Evolutionary conservation across 2,888 invertebrate genomes (phyloP).

Genomic region (Danaus chrysippus): DNA sequence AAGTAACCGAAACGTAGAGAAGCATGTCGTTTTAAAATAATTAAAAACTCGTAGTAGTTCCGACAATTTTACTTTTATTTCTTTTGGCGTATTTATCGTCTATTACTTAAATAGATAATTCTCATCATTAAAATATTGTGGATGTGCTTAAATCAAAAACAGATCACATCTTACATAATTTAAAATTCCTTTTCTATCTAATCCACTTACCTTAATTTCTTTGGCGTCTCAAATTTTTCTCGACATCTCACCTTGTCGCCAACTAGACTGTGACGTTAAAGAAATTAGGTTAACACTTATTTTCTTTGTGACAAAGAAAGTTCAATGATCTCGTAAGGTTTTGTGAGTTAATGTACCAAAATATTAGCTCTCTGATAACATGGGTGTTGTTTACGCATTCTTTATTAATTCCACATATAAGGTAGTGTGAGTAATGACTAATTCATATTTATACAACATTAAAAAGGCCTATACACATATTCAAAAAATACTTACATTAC

Average conservation of each 20-base stretch:
- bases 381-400: neutral
- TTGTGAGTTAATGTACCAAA: conserved; percentile 26
- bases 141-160: neutral
- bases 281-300: conserved; percentile 66
- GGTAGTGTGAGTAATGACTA: too few relatives aligned
- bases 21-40: too few relatives aligned
- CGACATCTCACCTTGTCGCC: conserved; percentile 45
- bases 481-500: too few relatives aligned
- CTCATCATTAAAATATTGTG: too few relatives aligned
- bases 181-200: neutral
- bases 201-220: conserved; percentile 13
- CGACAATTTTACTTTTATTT: too few relatives aligned
- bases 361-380: neutral
- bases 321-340: conserved; percentile 30
- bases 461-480: too few relatives aligned
- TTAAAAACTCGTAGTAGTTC: too few relatives aligned
- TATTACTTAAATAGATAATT: too few relatives aligned
- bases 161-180: neutral
- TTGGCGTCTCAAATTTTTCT: conserved; percentile 24
- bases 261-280: conserved; percentile 71
- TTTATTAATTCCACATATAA: neutral
- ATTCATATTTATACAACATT: too few relatives aligned
- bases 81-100: too few relatives aligned
- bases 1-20: too few relatives aligned
- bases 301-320: conserved; percentile 35